Evolutionary conservation across 2,888 invertebrate genomes (phyloP), one percentile per base, ranked within the genome.

Genomic region (Hemicrepidius hirtus): DNA sequence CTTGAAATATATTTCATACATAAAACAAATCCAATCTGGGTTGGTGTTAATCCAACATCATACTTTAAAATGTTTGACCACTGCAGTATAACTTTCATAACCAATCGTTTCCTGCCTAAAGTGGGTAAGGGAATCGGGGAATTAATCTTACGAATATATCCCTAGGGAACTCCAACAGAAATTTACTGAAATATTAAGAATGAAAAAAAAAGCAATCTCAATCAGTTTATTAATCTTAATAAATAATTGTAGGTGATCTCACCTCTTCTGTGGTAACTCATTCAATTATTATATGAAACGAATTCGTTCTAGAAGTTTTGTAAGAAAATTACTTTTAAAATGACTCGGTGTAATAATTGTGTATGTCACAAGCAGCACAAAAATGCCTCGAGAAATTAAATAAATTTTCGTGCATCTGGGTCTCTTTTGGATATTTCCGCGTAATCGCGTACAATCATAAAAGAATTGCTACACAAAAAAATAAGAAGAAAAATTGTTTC

Each of bases 401-500:
- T 13, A 13, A 44, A 24, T 4, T 50, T 50, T 21, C n/a, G 12
- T 21, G 24, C 57, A 57, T 20, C 57, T 57, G 57, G 20, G 57
- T 10, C 37, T 57, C 37, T 40, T 37, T n/a, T 20, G 53, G n/a
- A 53, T 46, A 46, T 46, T 46, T 18, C 20, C 28, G 53, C 53
- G 37, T 7, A 57, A 57, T 57, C 28, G 37, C 18, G 32, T 24
- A 16, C 35, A 35, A 57, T 37, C 35, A 20, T 12, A 63, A 63
- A 35, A 49, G 60, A 44, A 60, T 60, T 40, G 21, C 1, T 12
- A 10, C n/a, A 18, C n/a, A 18, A 21, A 16, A 12, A 60, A 10
- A 13, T 24, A 57, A n/a, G 46, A 63, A 63, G 63, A 63, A 46
- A 63, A 63, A 63, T 63, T 44, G 20, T 3, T 37, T 57, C 37